These are phyloP conservation scores for Myripristis jacobus DNA, from an alignment of 2,797 vertebrate species.

Conservation along the genomic window DNA sequence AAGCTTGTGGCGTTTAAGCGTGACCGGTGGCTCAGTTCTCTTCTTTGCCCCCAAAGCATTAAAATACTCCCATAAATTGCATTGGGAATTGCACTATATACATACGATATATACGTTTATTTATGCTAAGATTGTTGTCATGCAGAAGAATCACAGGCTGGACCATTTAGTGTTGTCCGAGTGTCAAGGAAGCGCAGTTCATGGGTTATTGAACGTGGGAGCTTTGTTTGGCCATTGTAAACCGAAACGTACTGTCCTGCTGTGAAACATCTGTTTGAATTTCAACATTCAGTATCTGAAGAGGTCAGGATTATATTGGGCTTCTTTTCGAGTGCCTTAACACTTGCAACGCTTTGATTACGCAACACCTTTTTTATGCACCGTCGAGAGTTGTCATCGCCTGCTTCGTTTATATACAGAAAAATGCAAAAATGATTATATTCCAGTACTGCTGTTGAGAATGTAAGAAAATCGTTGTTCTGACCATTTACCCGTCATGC, in stretches of 20 bases:
- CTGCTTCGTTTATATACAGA: slow-evolving; percentile 30
- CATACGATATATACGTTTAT: slow-evolving; percentile 25
- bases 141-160: slow-evolving; percentile 44
- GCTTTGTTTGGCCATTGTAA: background rate
- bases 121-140: slow-evolving; percentile 43
- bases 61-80: slow-evolving; percentile 44
- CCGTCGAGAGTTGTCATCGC: background rate
- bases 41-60: slow-evolving; percentile 34
- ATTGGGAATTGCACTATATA: slow-evolving; percentile 57
- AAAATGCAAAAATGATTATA: slow-evolving; percentile 1
- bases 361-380: slow-evolving; percentile 36
- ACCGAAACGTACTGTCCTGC: slow-evolving; percentile 4
- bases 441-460: slow-evolving; percentile 9
- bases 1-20: background rate
- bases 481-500: background rate
- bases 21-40: background rate
- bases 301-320: slow-evolving; percentile 11
- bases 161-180: slow-evolving; percentile 50
- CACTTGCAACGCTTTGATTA: slow-evolving; percentile 37
- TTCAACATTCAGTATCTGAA: background rate
- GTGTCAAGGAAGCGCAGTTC: background rate
- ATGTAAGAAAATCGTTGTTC: background rate
- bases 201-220: background rate
- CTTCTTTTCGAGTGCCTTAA: slow-evolving; percentile 74
- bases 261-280: slow-evolving; percentile 20